These are phyloP conservation scores for Acropora yongei DNA, from an alignment of 64 coral and sea anemone species.

Conservation along the genomic window DNA sequence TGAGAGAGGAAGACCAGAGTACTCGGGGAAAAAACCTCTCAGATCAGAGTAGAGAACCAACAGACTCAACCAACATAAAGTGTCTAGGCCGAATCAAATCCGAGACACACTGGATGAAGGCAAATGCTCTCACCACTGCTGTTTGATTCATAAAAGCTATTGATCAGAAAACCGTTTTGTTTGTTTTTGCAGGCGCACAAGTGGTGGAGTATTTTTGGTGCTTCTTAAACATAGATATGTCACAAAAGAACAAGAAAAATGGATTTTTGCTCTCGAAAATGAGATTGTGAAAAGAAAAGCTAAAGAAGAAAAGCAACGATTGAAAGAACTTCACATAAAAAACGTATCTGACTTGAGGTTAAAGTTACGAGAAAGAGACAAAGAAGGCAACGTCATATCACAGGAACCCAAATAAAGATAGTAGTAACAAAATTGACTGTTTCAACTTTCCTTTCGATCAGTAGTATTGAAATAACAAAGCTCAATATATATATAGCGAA, in stretches of 20 bases:
- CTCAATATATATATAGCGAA: too few relatives aligned
- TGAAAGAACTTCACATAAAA: conserved; percentile 30
- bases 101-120: too few relatives aligned
- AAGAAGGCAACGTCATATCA: background rate
- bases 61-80: too few relatives aligned
- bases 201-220: conserved; percentile 87
- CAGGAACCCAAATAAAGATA: background rate
- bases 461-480: too few relatives aligned
- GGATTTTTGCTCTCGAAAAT: conserved; percentile 82
- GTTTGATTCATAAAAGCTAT: background rate
- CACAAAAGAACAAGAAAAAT: conserved; percentile 84
- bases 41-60: too few relatives aligned
- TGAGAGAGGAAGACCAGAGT: too few relatives aligned
- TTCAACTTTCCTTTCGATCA: background rate
- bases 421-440: background rate
- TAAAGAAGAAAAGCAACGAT: conserved; percentile 67
- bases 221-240: conserved; percentile 87
- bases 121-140: too few relatives aligned
- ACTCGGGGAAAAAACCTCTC: too few relatives aligned
- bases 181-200: conserved; percentile 77
- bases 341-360: conserved; percentile 34
- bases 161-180: background rate
- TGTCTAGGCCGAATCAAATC: too few relatives aligned
- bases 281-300: conserved; percentile 59
- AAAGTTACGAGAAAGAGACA: conserved; percentile 21